Evolutionary conservation across 2,888 invertebrate genomes (phyloP), one percentile per base, ranked within the genome.

Genomic region (Pyrrhosoma nymphula): DNA sequence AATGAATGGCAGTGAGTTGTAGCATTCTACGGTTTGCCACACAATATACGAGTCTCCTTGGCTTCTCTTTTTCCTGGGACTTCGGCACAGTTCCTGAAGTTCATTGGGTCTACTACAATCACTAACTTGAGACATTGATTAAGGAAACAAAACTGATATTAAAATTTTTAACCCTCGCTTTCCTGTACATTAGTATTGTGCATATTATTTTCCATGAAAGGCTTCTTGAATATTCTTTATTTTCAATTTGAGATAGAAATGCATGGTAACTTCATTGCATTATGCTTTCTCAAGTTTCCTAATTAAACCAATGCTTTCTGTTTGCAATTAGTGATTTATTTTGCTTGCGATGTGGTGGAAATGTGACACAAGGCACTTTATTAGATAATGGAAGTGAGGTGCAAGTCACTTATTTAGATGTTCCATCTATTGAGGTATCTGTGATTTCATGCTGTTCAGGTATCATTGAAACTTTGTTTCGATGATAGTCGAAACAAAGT

Each of bases 31-130:
- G 39, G 47, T 93, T 69, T 69, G 63, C 93, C 75, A 69, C 69
- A 69, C 23, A 47, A 89, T 89, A 35, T 82, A 26, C 26, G 56
- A 89, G 75, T 93, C 93, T 93, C 93, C 93, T 93, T n/a, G 93
- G 63, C 20, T 89, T 89, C 47, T 39, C 69, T 47, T 93, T 47
- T 93, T 69, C 69, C 69, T 60, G 91, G 91, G 56, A 91, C 93
- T 93, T 93, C 35, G 93, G 93, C 93, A 75, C 56, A 93, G 93
- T 93, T 93, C 69, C 93, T 69, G 69, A 69, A 47, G 69, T 93
- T 69, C 26, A n/a, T 75, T 93, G 93, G 69, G 69, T 93, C 75
- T 93, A 69, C 56, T 69, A 69, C 75, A 47, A 47, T 75, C 47
- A 35, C 91, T 93, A 93, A 93, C n/a, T 23, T 63, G 55, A 93